Conservation (phyloP, 2,797 vertebrate genomes). For the Lepilemur ruficaudatus region DNA sequence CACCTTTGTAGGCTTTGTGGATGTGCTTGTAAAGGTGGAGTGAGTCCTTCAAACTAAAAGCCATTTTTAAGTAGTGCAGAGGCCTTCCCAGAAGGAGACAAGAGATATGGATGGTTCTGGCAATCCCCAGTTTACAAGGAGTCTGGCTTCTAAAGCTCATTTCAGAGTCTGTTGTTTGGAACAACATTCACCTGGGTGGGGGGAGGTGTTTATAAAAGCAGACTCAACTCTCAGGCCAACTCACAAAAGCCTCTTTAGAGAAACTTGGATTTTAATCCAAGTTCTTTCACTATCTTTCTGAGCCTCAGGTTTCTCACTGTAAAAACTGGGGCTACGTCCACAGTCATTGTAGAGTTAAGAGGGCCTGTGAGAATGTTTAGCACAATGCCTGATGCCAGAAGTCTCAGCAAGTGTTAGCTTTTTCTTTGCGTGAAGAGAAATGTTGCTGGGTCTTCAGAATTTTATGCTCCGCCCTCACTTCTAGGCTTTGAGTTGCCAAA, state of each 20-base stretch:
- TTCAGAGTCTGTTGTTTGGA: not conserved
- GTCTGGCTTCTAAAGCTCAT: slow-evolving; percentile 9
- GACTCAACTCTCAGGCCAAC: not conserved
- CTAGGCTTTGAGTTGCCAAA: not conserved
- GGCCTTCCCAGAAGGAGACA: too few species aligned
- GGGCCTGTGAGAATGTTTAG: not conserved
- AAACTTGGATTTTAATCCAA: not conserved
- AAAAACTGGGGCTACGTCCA: not conserved
- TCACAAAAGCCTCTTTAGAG: not conserved
- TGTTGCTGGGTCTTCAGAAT: not conserved
- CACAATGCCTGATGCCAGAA: not conserved
- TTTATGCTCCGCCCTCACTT: not conserved
- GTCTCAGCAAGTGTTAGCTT: not conserved
- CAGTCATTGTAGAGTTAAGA: not conserved
- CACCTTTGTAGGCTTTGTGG: not conserved
- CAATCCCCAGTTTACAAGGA: not conserved
- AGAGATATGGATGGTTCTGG: not conserved
- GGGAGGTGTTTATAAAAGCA: not conserved
- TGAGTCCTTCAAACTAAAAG: not conserved
- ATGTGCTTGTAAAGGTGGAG: not conserved
- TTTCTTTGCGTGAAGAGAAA: not conserved
- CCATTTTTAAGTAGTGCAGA: not conserved
- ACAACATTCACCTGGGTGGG: not conserved
- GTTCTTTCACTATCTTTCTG: not conserved
- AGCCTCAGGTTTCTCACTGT: not conserved